Percentiles rank a stretch among this genome's conserved stretches.
Conservation (phyloP, 1,140 invertebrate genomes). For the Drosophila varians region DNA sequence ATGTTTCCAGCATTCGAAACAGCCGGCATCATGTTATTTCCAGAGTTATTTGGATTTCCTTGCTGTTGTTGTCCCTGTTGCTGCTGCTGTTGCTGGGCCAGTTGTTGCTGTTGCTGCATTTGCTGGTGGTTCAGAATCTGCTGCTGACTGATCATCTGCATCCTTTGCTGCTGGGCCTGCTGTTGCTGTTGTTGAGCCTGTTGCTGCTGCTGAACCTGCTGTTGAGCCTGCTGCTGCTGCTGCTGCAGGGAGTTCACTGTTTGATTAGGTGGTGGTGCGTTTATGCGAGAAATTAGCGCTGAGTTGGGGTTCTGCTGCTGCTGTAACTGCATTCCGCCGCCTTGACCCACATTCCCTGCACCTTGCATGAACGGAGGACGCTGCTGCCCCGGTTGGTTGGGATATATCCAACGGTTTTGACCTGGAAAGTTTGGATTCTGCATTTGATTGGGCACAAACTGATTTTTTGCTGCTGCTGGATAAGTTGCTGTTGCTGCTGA, state of each 20-base stretch:
- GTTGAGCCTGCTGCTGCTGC: slow-evolving; percentile 60
- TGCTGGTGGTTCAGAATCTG: slow-evolving; percentile 82
- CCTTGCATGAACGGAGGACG: slow-evolving; percentile 70
- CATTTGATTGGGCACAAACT: slow-evolving; percentile 71
- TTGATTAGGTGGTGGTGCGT: slow-evolving; percentile 86
- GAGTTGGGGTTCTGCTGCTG: slow-evolving; percentile 83
- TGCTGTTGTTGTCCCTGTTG: slow-evolving; percentile 84
- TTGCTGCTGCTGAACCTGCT: slow-evolving; percentile 65
- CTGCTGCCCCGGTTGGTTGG: slow-evolving; percentile 65
- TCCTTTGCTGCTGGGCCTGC: slow-evolving; percentile 83
- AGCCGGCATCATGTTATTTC: slow-evolving; percentile 64
- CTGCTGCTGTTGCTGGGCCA: slow-evolving; percentile 84
- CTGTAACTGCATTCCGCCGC: slow-evolving; percentile 70
- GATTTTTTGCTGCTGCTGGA: slow-evolving; percentile 54
- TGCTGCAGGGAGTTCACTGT: slow-evolving; percentile 65
- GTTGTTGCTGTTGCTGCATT: slow-evolving; percentile 80
- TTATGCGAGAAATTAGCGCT: slow-evolving; percentile 88
- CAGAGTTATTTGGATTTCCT: slow-evolving; percentile 67
- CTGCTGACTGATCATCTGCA: slow-evolving; percentile 74
- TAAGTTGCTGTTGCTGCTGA: slow-evolving; percentile 78
- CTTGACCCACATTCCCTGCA: slow-evolving; percentile 53
- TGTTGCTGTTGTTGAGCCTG: slow-evolving; percentile 57
- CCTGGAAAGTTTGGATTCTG: slow-evolving; percentile 73
- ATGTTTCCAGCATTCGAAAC: slow-evolving; percentile 51
- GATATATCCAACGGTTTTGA: slow-evolving; percentile 77